phyloP scores from a whole-genome alignment of 30 jellyfish, hydroid and myxozoan species.

The Hydra vulgaris region DNA sequence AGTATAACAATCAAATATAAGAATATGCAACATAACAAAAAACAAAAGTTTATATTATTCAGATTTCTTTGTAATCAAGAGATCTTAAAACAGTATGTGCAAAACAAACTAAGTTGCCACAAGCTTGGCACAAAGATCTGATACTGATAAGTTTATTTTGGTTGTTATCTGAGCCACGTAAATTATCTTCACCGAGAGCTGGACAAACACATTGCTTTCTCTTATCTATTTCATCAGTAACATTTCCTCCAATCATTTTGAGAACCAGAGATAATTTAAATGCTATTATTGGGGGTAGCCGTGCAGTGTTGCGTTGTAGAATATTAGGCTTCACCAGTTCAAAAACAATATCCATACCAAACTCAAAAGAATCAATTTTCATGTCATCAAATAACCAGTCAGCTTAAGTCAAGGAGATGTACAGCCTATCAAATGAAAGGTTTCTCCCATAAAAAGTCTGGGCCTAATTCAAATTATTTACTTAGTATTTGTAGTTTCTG shows the following conservation, averaged over 20 bases:
- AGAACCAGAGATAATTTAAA: neutral
- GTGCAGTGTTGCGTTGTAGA: neutral
- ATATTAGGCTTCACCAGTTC: constrained; percentile 20
- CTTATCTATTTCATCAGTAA: too few relatives aligned
- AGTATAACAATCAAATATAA: too few relatives aligned
- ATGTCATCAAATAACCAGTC: constrained; percentile 17
- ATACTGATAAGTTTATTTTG: too few relatives aligned
- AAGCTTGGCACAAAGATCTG: too few relatives aligned
- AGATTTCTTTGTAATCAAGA: too few relatives aligned
- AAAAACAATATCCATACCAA: constrained; percentile 27
- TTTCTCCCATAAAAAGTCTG: constrained; percentile 16
- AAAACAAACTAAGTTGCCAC: too few relatives aligned
- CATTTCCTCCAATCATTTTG: neutral
- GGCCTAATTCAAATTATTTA: neutral
- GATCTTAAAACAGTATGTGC: too few relatives aligned
- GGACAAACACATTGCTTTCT: neutral
- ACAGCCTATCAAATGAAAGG: constrained; percentile 17
- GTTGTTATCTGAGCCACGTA: too few relatives aligned
- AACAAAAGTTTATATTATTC: too few relatives aligned
- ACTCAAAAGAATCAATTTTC: constrained; percentile 7
- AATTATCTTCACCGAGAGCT: neutral
- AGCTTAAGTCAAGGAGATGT: neutral
- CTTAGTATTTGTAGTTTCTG: constrained; percentile 10
- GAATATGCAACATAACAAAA: too few relatives aligned
- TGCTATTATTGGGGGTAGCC: neutral